phyloP scores from a whole-genome alignment of 1,140 invertebrate species.

The Matsumurasca onukii region DNA sequence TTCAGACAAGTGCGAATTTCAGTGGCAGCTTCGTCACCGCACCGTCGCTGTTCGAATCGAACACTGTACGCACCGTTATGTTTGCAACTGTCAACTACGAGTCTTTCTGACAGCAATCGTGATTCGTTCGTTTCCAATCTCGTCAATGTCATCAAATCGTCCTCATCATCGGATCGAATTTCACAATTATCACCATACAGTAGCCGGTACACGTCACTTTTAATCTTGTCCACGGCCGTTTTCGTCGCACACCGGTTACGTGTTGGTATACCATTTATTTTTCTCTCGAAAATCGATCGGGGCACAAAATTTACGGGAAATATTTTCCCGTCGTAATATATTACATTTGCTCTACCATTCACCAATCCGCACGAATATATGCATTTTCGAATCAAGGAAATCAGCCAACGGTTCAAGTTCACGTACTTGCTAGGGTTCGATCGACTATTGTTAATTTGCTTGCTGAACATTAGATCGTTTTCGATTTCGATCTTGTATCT shows the following conservation, averaged over 20 bases:
- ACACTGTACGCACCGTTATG: not conserved
- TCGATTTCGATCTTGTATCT: not conserved
- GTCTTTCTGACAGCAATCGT: not conserved
- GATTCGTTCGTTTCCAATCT: not conserved
- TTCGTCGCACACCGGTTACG: not conserved
- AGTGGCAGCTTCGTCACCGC: not conserved
- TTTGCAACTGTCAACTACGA: not conserved
- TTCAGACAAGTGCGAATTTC: not conserved
- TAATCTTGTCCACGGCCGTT: not conserved
- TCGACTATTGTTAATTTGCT: too few species aligned
- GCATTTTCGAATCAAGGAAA: too few species aligned
- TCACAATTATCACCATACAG: not conserved
- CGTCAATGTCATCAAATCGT: not conserved
- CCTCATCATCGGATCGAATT: too few species aligned
- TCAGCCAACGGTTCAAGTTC: not conserved
- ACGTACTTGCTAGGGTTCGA: not conserved
- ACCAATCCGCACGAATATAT: not conserved
- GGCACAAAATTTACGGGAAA: not conserved
- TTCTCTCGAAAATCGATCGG: not conserved
- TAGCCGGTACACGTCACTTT: not conserved
- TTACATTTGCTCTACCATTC: not conserved
- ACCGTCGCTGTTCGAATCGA: conserved; percentile 1
- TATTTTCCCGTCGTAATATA: not conserved
- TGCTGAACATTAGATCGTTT: conserved; percentile 1
- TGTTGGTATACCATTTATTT: too few species aligned